Percentiles rank a stretch among this genome's conserved stretches.
These are phyloP conservation scores for Axinella damicornis DNA, from an alignment of 37 sponge, comb jelly and placozoan species.

Conservation along the genomic window DNA sequence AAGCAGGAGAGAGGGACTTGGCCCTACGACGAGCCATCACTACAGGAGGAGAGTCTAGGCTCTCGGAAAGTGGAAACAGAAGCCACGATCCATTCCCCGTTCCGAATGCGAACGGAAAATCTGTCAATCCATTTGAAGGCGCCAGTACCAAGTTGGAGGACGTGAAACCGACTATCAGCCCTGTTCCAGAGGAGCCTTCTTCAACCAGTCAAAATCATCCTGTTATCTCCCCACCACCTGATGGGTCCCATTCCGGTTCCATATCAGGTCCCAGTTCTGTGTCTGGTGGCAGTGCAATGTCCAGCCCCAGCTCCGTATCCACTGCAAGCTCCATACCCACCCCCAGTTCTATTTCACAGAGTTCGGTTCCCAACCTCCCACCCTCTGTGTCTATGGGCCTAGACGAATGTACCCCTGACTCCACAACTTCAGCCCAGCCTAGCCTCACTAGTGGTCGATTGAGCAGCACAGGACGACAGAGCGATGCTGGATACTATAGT, in stretches of 20 bases:
- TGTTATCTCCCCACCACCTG: not conserved
- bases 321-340: not conserved
- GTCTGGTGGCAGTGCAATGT: not conserved
- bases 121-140: slow-evolving; percentile 10
- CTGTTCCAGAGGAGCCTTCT: too few species aligned
- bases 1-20: slow-evolving; percentile 29
- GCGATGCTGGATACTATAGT: too few species aligned
- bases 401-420: too few species aligned
- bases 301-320: not conserved
- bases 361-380: too few species aligned
- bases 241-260: not conserved
- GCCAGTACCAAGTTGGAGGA: too few species aligned
- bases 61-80: not conserved
- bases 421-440: not conserved
- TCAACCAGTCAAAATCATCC: not conserved
- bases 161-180: too few species aligned
- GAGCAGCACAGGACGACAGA: too few species aligned
- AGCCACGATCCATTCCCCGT: slow-evolving; percentile 55
- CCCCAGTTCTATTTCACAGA: not conserved
- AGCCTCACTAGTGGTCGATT: too few species aligned
- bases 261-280: not conserved
- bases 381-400: too few species aligned
- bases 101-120: slow-evolving; percentile 3
- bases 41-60: not conserved
- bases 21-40: slow-evolving; percentile 22